These are phyloP conservation scores for Trematocara variabile DNA, from an alignment of 2,113 vertebrate genomes.

Conservation along the genomic window DNA sequence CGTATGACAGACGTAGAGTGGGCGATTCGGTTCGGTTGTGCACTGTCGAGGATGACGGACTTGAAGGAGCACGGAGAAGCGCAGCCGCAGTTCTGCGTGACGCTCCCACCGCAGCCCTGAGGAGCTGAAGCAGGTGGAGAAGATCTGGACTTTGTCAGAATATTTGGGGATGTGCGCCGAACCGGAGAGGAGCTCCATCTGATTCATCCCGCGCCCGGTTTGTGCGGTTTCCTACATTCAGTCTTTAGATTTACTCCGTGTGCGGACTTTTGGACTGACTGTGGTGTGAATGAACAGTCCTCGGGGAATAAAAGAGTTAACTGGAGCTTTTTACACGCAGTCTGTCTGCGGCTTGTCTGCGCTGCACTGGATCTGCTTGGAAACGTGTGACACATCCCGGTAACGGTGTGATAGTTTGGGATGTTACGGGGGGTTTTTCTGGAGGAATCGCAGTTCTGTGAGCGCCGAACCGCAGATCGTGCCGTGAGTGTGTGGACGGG, in stretches of 20 bases:
- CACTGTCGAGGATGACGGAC: background rate
- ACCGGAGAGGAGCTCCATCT: background rate
- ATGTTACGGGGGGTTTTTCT: background rate
- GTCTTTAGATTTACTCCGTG: background rate
- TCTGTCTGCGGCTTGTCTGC: background rate
- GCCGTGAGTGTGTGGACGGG: background rate
- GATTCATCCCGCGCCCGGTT: background rate
- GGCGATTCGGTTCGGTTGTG: background rate
- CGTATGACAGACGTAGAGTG: background rate
- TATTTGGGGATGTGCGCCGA: background rate
- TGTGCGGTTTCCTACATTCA: background rate
- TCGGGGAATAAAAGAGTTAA: background rate
- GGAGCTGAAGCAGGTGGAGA: background rate
- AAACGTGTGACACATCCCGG: background rate
- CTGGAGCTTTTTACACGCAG: background rate
- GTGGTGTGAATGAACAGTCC: background rate
- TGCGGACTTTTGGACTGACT: background rate
- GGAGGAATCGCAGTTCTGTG: background rate
- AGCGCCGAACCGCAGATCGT: background rate
- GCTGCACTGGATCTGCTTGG: background rate
- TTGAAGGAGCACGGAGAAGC: background rate
- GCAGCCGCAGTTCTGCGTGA: background rate
- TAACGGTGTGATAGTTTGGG: background rate
- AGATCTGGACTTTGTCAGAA: background rate
- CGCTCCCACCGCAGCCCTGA: background rate